A percentile compares a stretch with the other conserved stretches of the same genome.
Evolutionary conservation across 2,113 vertebrate species (phyloP).

Genomic region (Hemichromis elongatus): DNA sequence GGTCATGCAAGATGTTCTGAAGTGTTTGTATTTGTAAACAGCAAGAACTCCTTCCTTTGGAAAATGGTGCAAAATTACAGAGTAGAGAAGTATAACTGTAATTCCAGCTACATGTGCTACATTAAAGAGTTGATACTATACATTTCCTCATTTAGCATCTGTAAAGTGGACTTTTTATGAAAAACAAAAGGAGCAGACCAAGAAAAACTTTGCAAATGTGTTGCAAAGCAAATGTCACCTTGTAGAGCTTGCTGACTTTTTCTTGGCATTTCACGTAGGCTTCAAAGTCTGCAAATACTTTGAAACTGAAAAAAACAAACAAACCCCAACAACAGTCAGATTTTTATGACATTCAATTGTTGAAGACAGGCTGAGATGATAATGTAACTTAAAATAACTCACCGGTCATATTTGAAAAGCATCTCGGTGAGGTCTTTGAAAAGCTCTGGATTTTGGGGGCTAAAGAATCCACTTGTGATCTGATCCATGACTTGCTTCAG

Average conservation of each 20-base stretch:
- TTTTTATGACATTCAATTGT: not conserved
- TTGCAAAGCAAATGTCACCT: slow-evolving; percentile 71
- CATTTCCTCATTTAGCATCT: not conserved
- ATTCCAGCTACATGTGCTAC: fast-evolving
- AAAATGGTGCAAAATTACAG: not conserved
- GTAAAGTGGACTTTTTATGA: not conserved
- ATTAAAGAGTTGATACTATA: not conserved
- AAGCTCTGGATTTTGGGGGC: slow-evolving; percentile 82
- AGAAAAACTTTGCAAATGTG: not conserved
- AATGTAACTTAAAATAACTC: not conserved
- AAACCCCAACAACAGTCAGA: not conserved
- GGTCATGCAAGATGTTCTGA: not conserved
- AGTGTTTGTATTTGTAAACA: not conserved
- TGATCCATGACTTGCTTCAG: slow-evolving; percentile 88
- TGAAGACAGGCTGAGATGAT: not conserved
- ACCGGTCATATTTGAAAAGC: slow-evolving; percentile 94
- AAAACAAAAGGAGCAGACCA: not conserved
- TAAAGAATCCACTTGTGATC: slow-evolving; percentile 87
- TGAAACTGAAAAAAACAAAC: slow-evolving; percentile 77
- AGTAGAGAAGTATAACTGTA: not conserved
- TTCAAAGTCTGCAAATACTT: slow-evolving; percentile 95
- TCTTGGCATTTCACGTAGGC: slow-evolving; percentile 87
- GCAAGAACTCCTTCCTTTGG: not conserved
- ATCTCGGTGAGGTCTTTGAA: slow-evolving; percentile 88
- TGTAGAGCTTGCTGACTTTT: slow-evolving; percentile 87